Evolutionary conservation across 2,888 invertebrate species (phyloP), one percentile per base, ranked within the genome.

Genomic region (Ephialtes manifestator): DNA sequence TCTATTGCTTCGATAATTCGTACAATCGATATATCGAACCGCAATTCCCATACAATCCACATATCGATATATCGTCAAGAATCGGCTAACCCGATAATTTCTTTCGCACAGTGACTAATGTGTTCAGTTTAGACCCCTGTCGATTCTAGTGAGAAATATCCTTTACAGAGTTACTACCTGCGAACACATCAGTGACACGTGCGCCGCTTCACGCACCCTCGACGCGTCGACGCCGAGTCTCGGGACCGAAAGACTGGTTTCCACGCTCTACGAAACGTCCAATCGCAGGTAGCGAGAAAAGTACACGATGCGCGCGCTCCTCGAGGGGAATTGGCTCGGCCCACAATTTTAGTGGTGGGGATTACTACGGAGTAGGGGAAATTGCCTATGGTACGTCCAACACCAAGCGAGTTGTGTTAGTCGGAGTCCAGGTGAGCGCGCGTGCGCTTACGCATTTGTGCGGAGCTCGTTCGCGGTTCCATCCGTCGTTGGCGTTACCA

Each of bases 391-490:
- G n/a, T 58, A 71, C 60, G 63, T 63, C 70, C n/a, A 63, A 70
- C 70, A 65, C 53, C 31, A 28, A 2, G 81, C 78, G 82, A 82
- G 70, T 88, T 86, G 86, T 87, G 89, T 92, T 91, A 93, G 93
- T 93, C 91, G 89, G 91, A 91, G 89, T 89, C 86, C 89, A 89
- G 89, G 90, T 92, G 92, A 90, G 92, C 89, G 85, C 90, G 89
- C 90, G 91, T 92, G 92, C 93, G 93, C 93, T 91, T 91, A 92
- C 92, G 91, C 92, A 88, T 86, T 88, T 87, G 55, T 53, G 35
- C 63, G 53, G 43, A 65, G 81, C 76, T 31, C 71, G 72, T 65
- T 35, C 53, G 18, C n/a, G 11, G 51, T 28, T 51, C 53, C 79
- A 60, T 46, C 63, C 46, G 63, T 35, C 55, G 72, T n/a, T n/a